These are phyloP conservation scores for Colistium nudipinnis DNA, from an alignment of 2,113 vertebrate species.

Conservation along the genomic window DNA sequence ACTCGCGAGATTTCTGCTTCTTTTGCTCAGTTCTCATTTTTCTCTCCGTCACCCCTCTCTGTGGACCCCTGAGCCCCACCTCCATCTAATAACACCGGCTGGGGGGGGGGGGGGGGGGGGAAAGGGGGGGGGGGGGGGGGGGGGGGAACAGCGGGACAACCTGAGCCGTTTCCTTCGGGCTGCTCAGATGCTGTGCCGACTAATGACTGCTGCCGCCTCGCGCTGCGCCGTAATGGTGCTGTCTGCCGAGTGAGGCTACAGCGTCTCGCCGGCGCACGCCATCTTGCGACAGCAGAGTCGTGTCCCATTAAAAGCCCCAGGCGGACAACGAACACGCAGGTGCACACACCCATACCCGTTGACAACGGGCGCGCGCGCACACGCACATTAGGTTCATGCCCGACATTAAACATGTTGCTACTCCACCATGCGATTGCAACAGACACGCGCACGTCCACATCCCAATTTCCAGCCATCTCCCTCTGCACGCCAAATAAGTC, in stretches of 20 bases:
- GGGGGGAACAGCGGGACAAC: slow-evolving; percentile 28
- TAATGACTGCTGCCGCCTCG: slow-evolving; percentile 21
- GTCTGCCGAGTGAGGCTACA: slow-evolving; percentile 13
- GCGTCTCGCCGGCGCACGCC: not conserved
- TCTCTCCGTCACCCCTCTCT: not conserved
- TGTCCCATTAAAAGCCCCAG: slow-evolving; percentile 36
- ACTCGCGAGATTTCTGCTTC: not conserved
- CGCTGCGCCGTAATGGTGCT: slow-evolving; percentile 36
- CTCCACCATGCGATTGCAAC: slow-evolving; percentile 51
- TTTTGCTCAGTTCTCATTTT: not conserved
- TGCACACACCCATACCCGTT: not conserved
- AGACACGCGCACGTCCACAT: slow-evolving; percentile 37
- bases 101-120: too few relatives aligned
- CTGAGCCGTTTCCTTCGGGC: slow-evolving; percentile 32
- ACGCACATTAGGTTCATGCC: slow-evolving; percentile 48
- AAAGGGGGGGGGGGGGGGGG: too few relatives aligned
- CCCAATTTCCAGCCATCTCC: slow-evolving; percentile 36
- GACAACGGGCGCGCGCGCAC: not conserved
- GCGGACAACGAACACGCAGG: not conserved
- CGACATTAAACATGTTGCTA: slow-evolving; percentile 53
- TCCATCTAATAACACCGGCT: slow-evolving; percentile 1
- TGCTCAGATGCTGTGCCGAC: slow-evolving; percentile 26
- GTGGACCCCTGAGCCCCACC: slow-evolving; percentile 10
- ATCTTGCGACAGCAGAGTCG: slow-evolving; percentile 28
- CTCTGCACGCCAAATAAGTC: slow-evolving; percentile 39